Evolutionary conservation across 2,113 vertebrate species (phyloP), one percentile per base, ranked within the genome.

Genomic region (Lampris megalopsis): DNA sequence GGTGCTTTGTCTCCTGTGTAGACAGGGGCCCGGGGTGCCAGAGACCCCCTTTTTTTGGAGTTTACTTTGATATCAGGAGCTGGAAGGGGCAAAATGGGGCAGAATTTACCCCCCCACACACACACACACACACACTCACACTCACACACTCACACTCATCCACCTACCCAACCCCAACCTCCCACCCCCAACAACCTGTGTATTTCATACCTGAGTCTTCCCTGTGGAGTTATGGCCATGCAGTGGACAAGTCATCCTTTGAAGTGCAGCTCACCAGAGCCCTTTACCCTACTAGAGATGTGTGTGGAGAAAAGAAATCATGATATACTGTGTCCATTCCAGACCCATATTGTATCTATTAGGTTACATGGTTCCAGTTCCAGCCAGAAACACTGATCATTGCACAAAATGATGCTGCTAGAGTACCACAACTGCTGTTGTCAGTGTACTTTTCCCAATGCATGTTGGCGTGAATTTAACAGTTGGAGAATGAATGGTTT

Each of bases 51-150:
- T 83, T 81, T 24, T 84, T 83, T 77, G 84, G 80, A 77, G 83
- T 80, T 83, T 66, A 64, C 92, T 94, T 93, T 94, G 89, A 94
- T 92, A 92, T 94, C 68, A 88, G 73, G 74, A 80, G 77, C 73
- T 86, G 71, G 77, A 79, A 62, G 77, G 82, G 81, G 74, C 72
- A 24, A 81, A 82, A 87, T 65, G 72, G 78, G 76, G 70, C 80
- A 80, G 84, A 88, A 84, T 24, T 24, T 84, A 82, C 45, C 69
- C 70, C 56, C 66, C 81, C 64, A 81, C 58, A 6, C 63, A 53
- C 50, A 53, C 50, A 53, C 50, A 53, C 47, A 49, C 45, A 79
- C 54, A 75, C 59, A 74, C n/a, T n/a, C 58, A 13, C 63, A 53
- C 50, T n/a, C 50, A 53, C 50, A 53, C 47, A 49, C 45, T 76